These are phyloP conservation scores for Drosophila cracens DNA, from an alignment of 2,888 invertebrate species.

Conservation along the genomic window DNA sequence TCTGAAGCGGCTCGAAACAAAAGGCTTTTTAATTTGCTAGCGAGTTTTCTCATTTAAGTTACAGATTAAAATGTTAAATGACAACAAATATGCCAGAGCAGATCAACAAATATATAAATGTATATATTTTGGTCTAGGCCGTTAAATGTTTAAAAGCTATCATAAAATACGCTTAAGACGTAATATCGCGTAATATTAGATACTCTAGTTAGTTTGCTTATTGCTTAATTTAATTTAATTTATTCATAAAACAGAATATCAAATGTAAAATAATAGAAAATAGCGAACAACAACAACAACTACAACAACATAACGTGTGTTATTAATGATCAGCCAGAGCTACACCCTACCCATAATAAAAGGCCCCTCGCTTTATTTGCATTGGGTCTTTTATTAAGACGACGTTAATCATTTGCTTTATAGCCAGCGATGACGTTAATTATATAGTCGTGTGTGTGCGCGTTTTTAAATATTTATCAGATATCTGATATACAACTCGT, in stretches of 20 bases:
- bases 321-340: slow-evolving; percentile 50
- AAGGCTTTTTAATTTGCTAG: slow-evolving; percentile 61
- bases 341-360: slow-evolving; percentile 18
- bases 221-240: slow-evolving; percentile 81
- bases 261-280: slow-evolving; percentile 65
- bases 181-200: slow-evolving; percentile 68
- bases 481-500: slow-evolving; percentile 17
- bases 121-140: slow-evolving; percentile 43
- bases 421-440: slow-evolving; percentile 60
- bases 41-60: slow-evolving; percentile 62
- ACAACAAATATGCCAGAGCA: slow-evolving; percentile 46
- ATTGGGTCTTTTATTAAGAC: slow-evolving; percentile 59
- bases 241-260: slow-evolving; percentile 72
- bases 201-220: slow-evolving; percentile 79
- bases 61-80: slow-evolving; percentile 66
- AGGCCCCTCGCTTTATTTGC: slow-evolving; percentile 47
- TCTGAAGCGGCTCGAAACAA: slow-evolving; percentile 61
- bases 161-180: slow-evolving; percentile 74
- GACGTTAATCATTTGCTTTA: slow-evolving; percentile 72
- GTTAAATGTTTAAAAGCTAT: slow-evolving; percentile 53
- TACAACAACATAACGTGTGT: slow-evolving; percentile 44
- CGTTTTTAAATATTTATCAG: slow-evolving; percentile 69
- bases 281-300: slow-evolving; percentile 41
- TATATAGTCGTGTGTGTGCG: slow-evolving; percentile 59
- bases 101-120: slow-evolving; percentile 25